Percentiles rank a stretch among this genome's conserved stretches.
Evolutionary conservation across 2,888 invertebrate species (phyloP).

Genomic region (Rhagium mordax): DNA sequence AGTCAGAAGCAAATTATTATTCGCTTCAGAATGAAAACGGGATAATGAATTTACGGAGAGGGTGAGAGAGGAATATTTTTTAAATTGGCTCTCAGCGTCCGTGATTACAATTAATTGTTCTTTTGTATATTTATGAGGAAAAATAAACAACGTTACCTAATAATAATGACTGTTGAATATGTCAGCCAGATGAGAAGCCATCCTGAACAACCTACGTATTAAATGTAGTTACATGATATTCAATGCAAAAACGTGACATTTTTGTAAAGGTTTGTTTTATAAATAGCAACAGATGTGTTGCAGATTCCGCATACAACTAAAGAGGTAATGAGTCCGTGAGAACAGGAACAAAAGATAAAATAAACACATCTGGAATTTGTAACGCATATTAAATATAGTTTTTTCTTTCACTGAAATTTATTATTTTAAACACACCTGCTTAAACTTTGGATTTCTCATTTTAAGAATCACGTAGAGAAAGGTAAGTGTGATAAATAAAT

Average conservation of each 20-base stretch:
- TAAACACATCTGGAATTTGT: slow-evolving; percentile 58
- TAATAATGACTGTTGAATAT: slow-evolving; percentile 38
- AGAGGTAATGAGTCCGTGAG: slow-evolving; percentile 60
- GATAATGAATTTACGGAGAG: too few relatives aligned
- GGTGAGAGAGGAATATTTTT: too few relatives aligned
- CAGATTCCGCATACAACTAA: slow-evolving; percentile 56
- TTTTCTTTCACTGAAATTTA: slow-evolving; percentile 27
- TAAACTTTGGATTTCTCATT: background rate
- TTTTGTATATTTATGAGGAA: too few relatives aligned
- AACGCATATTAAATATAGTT: slow-evolving; percentile 45
- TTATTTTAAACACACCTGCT: slow-evolving; percentile 32
- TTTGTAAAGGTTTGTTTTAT: slow-evolving; percentile 57
- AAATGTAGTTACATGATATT: slow-evolving; percentile 39
- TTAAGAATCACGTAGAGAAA: background rate
- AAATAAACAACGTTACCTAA: background rate
- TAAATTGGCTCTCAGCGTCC: too few relatives aligned
- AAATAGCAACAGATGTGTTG: slow-evolving; percentile 58
- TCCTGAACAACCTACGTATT: slow-evolving; percentile 24
- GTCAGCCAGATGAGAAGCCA: slow-evolving; percentile 40
- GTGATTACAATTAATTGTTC: too few relatives aligned
- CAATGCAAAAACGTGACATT: slow-evolving; percentile 55
- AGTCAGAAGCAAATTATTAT: too few relatives aligned
- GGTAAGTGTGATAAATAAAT: background rate
- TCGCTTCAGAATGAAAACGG: too few relatives aligned
- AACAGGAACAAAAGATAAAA: slow-evolving; percentile 59